Evolutionary conservation across 2,113 vertebrate species (phyloP), one percentile per base, ranked within the genome.

Genomic region (Apeltes quadracus): DNA sequence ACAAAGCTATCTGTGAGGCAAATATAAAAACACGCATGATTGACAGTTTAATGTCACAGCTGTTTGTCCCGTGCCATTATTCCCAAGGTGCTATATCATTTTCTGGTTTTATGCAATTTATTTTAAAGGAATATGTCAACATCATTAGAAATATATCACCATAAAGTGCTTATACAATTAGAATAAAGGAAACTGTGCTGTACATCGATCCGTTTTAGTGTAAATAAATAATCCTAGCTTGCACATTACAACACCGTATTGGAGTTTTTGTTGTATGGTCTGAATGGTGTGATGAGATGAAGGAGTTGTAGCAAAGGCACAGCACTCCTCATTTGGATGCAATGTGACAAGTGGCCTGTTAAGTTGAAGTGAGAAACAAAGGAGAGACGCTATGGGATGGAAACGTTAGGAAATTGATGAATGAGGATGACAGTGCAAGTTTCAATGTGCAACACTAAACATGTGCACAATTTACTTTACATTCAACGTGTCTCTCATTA

Each of bases 81-180:
- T 68, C 56, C 76, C 89, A 89, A 81, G 93, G 94, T 94, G 93
- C 93, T 94, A 93, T 77, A 75, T 92, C 58, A 70, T 83, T 90
- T 79, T 61, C 65, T 84, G 29, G 48, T 88, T 81, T 79, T 77
- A 76, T 79, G 79, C 78, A 51, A 58, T 80, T 78, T 70, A 46
- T 78, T 85, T 89, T 38, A 53, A 71, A 63, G 23, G 2, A 53
- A 16, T 39, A 89, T 78, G 44, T 83, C 58, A 48, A 36, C 66
- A 84, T 80, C 75, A 78, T 77, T 82, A 84, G 75, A 82, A 71
- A 83, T 75, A 80, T 53, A 43, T 79, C 73, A 79, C 89, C 91
- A 91, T 88, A 20, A 92, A 91, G 88, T 93, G 92, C 92, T 93
- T 90, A 76, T 64, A 82, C 57, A 76, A 79, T 54, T 71, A 75